A percentile compares a stretch with the other conserved stretches of the same genome.
These are phyloP conservation scores for Drymonia ruficornis DNA, from an alignment of 2,888 invertebrate species.

Conservation along the genomic window DNA sequence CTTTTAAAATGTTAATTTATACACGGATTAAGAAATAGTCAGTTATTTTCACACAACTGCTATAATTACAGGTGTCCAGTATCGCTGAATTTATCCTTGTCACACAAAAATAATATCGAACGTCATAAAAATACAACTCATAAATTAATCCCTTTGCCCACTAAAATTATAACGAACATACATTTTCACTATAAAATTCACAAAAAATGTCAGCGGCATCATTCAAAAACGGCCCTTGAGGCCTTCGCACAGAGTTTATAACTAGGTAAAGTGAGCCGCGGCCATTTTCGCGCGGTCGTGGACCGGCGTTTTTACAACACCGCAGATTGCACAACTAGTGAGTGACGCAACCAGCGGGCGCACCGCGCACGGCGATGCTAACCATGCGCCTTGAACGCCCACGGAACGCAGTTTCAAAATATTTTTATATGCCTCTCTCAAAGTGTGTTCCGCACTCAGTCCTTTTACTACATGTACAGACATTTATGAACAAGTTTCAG, in stretches of 20 bases:
- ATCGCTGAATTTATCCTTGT: background rate
- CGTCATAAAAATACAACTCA: background rate
- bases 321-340: conserved; percentile 37
- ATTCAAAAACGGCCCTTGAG: background rate
- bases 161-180: background rate
- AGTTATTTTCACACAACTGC: conserved; percentile 14
- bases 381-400: conserved; percentile 47
- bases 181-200: conserved; percentile 1
- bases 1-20: conserved; percentile 32
- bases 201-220: background rate
- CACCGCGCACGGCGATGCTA: conserved; percentile 28
- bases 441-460: conserved; percentile 38
- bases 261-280: background rate
- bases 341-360: conserved; percentile 42
- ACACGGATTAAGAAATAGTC: conserved; percentile 6
- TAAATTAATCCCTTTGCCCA: conserved; percentile 1
- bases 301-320: conserved; percentile 41
- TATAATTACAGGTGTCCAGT: background rate
- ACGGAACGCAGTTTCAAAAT: conserved; percentile 42
- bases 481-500: background rate
- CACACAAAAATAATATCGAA: background rate
- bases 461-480: conserved; percentile 3
- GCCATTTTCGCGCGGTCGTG: conserved; percentile 19
- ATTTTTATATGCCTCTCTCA: conserved; percentile 35
- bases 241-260: background rate